phyloP scores from a whole-genome alignment of 2,113 vertebrate genomes.

The Cephalophus harveyi region DNA sequence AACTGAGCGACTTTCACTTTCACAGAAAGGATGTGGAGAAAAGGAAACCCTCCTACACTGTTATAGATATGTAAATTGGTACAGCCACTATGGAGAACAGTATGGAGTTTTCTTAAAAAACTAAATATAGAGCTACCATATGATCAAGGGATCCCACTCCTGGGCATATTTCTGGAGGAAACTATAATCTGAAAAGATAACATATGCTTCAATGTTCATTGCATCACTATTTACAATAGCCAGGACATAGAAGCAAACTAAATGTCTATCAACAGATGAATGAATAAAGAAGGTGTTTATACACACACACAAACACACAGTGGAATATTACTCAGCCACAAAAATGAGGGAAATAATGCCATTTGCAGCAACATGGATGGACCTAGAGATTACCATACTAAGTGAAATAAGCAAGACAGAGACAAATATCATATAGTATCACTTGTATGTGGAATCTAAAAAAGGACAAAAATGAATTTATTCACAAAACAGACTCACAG shows the following conservation, averaged over 20 bases:
- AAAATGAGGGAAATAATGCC: neutral
- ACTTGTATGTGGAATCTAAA: neutral
- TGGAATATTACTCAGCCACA: neutral
- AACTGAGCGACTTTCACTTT: neutral
- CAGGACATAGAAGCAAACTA: neutral
- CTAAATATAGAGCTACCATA: neutral
- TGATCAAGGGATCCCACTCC: neutral
- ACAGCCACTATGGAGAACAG: neutral
- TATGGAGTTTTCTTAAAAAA: neutral
- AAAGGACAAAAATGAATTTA: neutral
- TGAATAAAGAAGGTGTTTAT: neutral
- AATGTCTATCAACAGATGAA: neutral
- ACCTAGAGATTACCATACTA: neutral
- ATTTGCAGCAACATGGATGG: neutral
- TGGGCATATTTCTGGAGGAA: neutral
- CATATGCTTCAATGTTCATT: neutral
- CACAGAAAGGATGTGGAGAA: neutral
- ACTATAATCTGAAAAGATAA: neutral
- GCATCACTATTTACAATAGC: neutral
- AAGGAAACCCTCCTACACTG: neutral
- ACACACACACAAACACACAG: neutral
- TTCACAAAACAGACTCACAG: neutral
- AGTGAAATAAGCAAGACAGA: neutral
- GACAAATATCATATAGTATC: neutral
- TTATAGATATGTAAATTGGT: neutral